These are phyloP conservation scores for Elymnias hypermnestra DNA, from an alignment of 1,140 invertebrate species.

Conservation along the genomic window DNA sequence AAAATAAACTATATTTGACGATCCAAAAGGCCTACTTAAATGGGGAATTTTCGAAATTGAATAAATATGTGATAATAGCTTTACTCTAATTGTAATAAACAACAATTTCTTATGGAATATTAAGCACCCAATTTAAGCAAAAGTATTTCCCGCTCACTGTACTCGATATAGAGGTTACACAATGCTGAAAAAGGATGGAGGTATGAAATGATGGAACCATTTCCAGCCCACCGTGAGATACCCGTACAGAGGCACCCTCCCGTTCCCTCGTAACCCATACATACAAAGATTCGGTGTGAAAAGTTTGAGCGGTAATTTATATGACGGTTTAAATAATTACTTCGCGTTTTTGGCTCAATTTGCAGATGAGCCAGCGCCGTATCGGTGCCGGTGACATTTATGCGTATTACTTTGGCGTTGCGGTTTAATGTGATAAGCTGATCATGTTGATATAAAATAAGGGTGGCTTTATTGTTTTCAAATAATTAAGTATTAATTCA, in stretches of 20 bases:
- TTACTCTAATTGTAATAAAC: no score
- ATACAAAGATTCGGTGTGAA: constrained; percentile 45
- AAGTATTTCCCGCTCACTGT: constrained; percentile 23
- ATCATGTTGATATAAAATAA: constrained; percentile 24
- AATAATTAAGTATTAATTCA: no score
- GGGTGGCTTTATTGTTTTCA: constrained; percentile 1
- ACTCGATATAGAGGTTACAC: constrained; percentile 47
- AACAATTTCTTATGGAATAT: no score
- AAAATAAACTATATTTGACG: no score
- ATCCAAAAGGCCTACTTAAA: no score
- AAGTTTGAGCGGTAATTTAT: constrained; percentile 75
- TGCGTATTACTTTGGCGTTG: constrained; percentile 45
- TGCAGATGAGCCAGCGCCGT: constrained; percentile 60
- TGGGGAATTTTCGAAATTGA: no score
- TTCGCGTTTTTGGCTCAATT: constrained; percentile 72
- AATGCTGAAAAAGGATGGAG: constrained; percentile 67
- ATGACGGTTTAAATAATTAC: constrained; percentile 76
- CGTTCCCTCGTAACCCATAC: constrained; percentile 25
- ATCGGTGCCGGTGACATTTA: constrained; percentile 58
- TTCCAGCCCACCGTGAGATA: constrained; percentile 55
- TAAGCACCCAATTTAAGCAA: not conserved
- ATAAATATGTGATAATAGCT: no score
- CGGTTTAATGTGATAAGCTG: constrained; percentile 32
- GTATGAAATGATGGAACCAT: constrained; percentile 69
- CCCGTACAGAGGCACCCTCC: constrained; percentile 31